Evolutionary conservation across 2,888 invertebrate species (phyloP).

Genomic region (Nomada goodeniana): DNA sequence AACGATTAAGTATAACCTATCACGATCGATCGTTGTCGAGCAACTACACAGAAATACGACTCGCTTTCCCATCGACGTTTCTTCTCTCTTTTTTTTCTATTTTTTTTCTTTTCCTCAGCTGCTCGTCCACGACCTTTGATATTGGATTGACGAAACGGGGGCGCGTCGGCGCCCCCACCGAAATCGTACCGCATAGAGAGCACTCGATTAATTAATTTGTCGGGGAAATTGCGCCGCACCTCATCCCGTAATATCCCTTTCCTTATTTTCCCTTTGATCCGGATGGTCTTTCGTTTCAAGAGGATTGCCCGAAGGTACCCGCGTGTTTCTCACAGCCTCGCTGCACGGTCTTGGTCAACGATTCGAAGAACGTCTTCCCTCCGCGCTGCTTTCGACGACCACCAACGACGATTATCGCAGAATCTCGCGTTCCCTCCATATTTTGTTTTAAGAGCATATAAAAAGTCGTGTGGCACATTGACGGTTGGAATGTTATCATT

Average conservation of each 20-base stretch:
- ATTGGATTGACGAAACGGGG: not conserved
- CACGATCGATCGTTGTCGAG: conserved; percentile 42
- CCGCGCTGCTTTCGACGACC: conserved; percentile 65
- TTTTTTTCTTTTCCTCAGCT: too few relatives aligned
- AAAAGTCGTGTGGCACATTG: conserved; percentile 88
- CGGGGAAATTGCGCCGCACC: not conserved
- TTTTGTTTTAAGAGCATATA: conserved; percentile 77
- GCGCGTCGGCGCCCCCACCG: not conserved
- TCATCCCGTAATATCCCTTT: conserved; percentile 21
- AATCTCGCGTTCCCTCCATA: conserved; percentile 59
- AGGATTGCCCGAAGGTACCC: conserved; percentile 11
- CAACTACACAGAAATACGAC: conserved; percentile 1
- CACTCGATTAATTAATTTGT: conserved; percentile 4
- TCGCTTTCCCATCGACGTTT: conserved; percentile 6
- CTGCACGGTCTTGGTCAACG: conserved; percentile 13
- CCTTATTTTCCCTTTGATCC: conserved; percentile 39
- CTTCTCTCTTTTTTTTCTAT: too few relatives aligned
- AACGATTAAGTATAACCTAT: conserved; percentile 48
- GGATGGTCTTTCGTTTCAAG: not conserved
- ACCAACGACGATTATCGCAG: conserved; percentile 56
- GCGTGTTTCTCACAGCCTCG: conserved; percentile 36
- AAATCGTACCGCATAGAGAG: conserved; percentile 18
- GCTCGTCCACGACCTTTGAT: not conserved
- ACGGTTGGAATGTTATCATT: conserved; percentile 88
- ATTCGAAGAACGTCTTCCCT: conserved; percentile 4